phyloP scores from a whole-genome alignment of 2,113 vertebrate species.

The Perca schrenkii region DNA sequence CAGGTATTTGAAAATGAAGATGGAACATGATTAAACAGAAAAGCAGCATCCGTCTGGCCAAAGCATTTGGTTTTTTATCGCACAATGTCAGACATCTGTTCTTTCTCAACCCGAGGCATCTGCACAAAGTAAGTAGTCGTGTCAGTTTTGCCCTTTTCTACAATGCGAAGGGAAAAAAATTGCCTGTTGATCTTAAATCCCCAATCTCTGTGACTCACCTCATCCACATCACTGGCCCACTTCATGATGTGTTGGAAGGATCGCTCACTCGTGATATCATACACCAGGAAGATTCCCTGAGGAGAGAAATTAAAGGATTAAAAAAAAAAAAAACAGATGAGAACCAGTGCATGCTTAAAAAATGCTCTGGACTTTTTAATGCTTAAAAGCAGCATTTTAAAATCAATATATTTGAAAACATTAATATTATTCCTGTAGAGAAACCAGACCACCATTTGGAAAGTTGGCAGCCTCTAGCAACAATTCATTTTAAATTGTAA shows the following conservation, averaged over 20 bases:
- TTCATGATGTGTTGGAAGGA: constrained; percentile 99
- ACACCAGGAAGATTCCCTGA: constrained; percentile 98
- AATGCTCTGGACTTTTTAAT: neutral
- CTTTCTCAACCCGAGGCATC: constrained; percentile 6
- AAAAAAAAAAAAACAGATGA: neutral
- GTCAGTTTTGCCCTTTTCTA: constrained; percentile 19
- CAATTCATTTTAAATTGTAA: neutral
- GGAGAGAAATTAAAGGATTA: neutral
- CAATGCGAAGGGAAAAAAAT: neutral
- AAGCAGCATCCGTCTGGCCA: neutral
- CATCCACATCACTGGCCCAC: constrained; percentile 98
- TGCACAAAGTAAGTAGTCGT: neutral
- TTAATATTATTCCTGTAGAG: constrained; percentile 17
- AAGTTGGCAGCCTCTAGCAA: neutral
- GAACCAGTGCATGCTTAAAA: neutral
- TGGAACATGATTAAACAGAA: neutral
- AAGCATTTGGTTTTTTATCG: constrained; percentile 40
- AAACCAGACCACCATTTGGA: constrained; percentile 26
- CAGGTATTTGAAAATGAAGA: constrained; percentile 32
- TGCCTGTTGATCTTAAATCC: constrained; percentile 17
- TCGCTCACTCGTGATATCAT: constrained; percentile 96
- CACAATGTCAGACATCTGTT: constrained; percentile 29
- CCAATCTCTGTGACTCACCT: constrained; percentile 84
- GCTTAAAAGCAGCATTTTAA: neutral
- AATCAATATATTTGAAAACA: constrained; percentile 1